Percentiles rank a stretch among this genome's conserved stretches.
These are phyloP conservation scores for Dryobates pubescens DNA, from an alignment of 2,797 vertebrate species.

Conservation along the genomic window DNA sequence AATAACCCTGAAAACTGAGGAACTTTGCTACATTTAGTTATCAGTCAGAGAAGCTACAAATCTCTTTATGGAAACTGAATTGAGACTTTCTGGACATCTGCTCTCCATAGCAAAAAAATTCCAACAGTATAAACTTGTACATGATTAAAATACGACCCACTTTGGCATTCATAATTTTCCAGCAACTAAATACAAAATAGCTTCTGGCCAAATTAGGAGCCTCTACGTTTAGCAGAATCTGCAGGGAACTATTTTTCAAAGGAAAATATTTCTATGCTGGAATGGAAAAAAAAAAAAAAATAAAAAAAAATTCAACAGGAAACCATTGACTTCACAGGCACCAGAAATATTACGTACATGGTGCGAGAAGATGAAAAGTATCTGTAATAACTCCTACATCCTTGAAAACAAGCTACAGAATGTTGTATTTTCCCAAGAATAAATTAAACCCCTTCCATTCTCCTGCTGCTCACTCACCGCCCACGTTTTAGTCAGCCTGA, in stretches of 20 bases:
- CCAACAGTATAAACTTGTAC: conserved; percentile 15
- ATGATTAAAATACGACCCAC: conserved; percentile 25
- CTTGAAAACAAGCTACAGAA: conserved; percentile 1
- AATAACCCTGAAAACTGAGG: neutral
- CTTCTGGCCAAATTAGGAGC: conserved; percentile 46
- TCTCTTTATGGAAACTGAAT: neutral
- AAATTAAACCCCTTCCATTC: neutral
- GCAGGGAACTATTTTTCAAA: conserved; percentile 56
- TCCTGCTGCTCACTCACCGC: conserved; percentile 86
- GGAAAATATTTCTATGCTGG: conserved; percentile 44
- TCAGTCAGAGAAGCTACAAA: neutral
- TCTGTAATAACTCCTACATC: neutral
- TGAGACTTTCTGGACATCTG: conserved; percentile 28
- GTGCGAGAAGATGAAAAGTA: conserved; percentile 3
- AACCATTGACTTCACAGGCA: conserved; percentile 18
- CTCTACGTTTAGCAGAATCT: conserved; percentile 19
- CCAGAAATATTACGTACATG: neutral
- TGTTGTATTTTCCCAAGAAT: neutral
- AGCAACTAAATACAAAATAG: conserved; percentile 55
- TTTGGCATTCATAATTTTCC: conserved; percentile 51
- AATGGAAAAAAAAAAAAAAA: conserved; percentile 24
- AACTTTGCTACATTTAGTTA: neutral
- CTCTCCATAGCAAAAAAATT: conserved; percentile 15
- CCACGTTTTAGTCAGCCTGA: conserved; percentile 97
- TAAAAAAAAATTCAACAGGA: neutral